phyloP scores from a whole-genome alignment of 2,113 vertebrate species.

The Gobius niger region DNA sequence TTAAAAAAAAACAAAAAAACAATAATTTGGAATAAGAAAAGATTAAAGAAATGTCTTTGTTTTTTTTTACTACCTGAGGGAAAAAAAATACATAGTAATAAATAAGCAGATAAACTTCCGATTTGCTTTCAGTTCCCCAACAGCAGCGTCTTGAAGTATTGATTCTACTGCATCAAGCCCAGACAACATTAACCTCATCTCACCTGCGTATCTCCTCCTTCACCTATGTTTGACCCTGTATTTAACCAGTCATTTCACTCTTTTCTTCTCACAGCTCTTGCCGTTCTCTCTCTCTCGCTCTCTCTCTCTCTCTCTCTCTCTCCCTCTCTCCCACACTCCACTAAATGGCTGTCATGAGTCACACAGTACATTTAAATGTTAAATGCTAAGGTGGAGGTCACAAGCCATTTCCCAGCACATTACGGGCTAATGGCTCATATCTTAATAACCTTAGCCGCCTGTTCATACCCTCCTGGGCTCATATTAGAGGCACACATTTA shows the following conservation, averaged over 20 bases:
- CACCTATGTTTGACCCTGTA: conserved; percentile 48
- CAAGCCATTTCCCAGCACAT: conserved; percentile 71
- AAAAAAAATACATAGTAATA: too few species aligned
- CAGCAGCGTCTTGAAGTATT: conserved; percentile 25
- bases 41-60: too few species aligned
- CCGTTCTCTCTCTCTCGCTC: conserved; percentile 4
- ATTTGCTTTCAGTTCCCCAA: neutral
- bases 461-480: conserved; percentile 53
- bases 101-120: too few species aligned
- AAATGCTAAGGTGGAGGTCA: conserved; percentile 74
- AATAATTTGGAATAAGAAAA: too few species aligned
- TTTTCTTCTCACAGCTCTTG: conserved; percentile 5
- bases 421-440: conserved; percentile 73
- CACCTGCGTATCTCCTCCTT: conserved; percentile 42
- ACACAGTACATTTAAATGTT: conserved; percentile 70
- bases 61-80: too few species aligned
- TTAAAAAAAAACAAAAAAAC: too few species aligned
- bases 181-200: conserved; percentile 48
- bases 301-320: conserved; percentile 10
- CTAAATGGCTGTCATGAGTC: conserved; percentile 64
- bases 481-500: conserved; percentile 48
- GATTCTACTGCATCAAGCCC: conserved; percentile 21
- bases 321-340: conserved; percentile 12
- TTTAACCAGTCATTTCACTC: conserved; percentile 36
- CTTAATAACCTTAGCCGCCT: conserved; percentile 68